Base-by-base conservation (phyloP, 2,113 vertebrate species). In the Acanthisitta chloris region DNA sequence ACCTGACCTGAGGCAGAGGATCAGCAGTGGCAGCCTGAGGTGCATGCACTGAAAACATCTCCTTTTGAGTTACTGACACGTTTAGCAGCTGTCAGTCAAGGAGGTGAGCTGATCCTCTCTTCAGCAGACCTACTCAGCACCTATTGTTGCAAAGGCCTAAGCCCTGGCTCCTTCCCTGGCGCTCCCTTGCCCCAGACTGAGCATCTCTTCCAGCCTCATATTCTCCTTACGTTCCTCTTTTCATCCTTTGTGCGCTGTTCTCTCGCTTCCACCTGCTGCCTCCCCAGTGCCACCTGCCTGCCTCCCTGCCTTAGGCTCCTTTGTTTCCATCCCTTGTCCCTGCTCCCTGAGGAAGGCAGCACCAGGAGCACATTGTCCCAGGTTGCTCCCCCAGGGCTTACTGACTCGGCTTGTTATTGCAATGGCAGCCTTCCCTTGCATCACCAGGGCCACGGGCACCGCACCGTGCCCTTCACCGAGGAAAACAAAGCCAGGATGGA, bases 41-140 rank as follows among this genome's bases (percentile, higher is more conserved):
- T 86, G 79, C 73, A 4, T 1, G 29, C 87, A 62, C 87, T 54
- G 93, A 45, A 72, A 80, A 88, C 81, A 79, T 72, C 86, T 92
- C 91, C 87, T 94, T 85, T 91, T 59, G 81, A 95, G 94, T 74
- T 72, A 1, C 91, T 73, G 93, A 79, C 87, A 82, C 89, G 10
- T 55, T 87, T 29, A 92, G 93, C 81, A 94, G 91, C 91, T 96
- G 94, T 92, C 93, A 89, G 91, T 93, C 90, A 94, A 62, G 57
- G 91, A 90, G 85, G 69, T 55, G 74, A 95, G 81, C 89, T 69
- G 87, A 65, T 90, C 91, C 78, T 73, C 81, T 88, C 70, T 36
- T 12, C 19, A 38, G 67, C 85, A 95, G 78, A 82, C 52, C 84
- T 86, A 73, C 73, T 94, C 92, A 88, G 85, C 79, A 62, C 55